Percentiles rank a stretch among this genome's conserved stretches.
Conservation (phyloP, 2,888 invertebrate genomes). For the Parnassius orleans region DNA sequence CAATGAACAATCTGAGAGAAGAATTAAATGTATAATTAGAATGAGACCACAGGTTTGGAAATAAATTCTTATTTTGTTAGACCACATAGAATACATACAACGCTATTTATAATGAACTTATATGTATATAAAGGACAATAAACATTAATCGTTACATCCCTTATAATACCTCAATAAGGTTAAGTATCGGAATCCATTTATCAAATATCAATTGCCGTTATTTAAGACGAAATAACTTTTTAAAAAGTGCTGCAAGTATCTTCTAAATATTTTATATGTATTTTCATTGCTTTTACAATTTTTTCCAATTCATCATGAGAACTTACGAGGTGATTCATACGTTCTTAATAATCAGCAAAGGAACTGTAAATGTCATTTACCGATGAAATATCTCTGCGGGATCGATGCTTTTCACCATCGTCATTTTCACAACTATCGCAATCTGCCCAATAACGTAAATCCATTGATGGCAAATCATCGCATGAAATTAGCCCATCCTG, state of each 20-base stretch:
- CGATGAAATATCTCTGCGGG: conserved; percentile 39
- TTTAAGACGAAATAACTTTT: conserved; percentile 30
- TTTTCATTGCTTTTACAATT: conserved; percentile 46
- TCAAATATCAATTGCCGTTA: not conserved
- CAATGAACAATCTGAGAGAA: conserved; percentile 4
- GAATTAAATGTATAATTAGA: conserved; percentile 4
- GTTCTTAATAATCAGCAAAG: conserved; percentile 39
- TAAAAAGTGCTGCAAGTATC: conserved; percentile 51
- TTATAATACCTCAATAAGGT: too few species aligned
- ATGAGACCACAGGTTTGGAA: conserved; percentile 27
- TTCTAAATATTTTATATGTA: conserved; percentile 54
- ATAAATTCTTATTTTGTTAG: conserved; percentile 50
- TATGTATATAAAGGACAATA: not conserved
- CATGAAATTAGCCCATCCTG: conserved; percentile 86
- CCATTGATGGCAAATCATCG: conserved; percentile 85
- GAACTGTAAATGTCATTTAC: conserved; percentile 24
- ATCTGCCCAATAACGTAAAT: conserved; percentile 90
- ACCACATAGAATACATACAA: conserved; percentile 44
- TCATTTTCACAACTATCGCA: conserved; percentile 83
- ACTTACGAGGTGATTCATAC: conserved; percentile 47
- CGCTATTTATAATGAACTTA: not conserved
- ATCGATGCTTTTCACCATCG: conserved; percentile 42
- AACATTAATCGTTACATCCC: not conserved
- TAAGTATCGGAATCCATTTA: not conserved
- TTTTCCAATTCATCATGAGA: conserved; percentile 44